Percentiles rank a stretch among this genome's conserved stretches.
phyloP scores from a whole-genome alignment of 1,140 invertebrate genomes.

The Listronotus oregonensis region DNA sequence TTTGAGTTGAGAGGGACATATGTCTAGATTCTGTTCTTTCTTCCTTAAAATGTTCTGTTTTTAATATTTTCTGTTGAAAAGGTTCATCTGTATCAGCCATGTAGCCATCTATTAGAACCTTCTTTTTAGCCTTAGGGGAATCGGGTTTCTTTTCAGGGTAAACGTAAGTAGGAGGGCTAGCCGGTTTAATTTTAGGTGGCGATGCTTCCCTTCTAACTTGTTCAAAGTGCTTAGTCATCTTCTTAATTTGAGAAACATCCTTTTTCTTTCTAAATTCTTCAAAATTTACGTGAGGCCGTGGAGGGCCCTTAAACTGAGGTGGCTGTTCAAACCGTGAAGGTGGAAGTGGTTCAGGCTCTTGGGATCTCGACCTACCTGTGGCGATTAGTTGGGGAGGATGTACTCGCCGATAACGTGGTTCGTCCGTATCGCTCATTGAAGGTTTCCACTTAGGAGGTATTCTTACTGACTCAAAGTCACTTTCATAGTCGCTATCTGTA shows the following conservation, averaged over 20 bases:
- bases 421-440: conserved; percentile 70
- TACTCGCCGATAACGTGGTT: conserved; percentile 62
- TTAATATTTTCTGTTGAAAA: conserved; percentile 53
- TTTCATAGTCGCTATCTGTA: conserved; percentile 74
- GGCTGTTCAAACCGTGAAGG: conserved; percentile 65
- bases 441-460: conserved; percentile 67
- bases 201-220: conserved; percentile 40
- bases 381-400: conserved; percentile 58
- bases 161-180: conserved; percentile 62
- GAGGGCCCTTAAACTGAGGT: conserved; percentile 58
- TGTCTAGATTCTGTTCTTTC: conserved; percentile 46
- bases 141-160: conserved; percentile 60
- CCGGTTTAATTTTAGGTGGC: conserved; percentile 57
- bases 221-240: conserved; percentile 44
- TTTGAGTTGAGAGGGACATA: conserved; percentile 41
- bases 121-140: conserved; percentile 64
- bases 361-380: conserved; percentile 59
- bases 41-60: conserved; percentile 48
- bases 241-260: conserved; percentile 49
- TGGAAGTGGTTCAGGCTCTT: conserved; percentile 62
- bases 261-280: conserved; percentile 47
- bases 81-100: conserved; percentile 75
- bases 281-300: conserved; percentile 56
- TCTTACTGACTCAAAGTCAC: conserved; percentile 64
- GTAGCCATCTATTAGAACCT: conserved; percentile 62